A percentile compares a stretch with the other conserved stretches of the same genome.
Evolutionary conservation across 2,888 invertebrate species (phyloP).

Genomic region (Pilophorus perplexus): DNA sequence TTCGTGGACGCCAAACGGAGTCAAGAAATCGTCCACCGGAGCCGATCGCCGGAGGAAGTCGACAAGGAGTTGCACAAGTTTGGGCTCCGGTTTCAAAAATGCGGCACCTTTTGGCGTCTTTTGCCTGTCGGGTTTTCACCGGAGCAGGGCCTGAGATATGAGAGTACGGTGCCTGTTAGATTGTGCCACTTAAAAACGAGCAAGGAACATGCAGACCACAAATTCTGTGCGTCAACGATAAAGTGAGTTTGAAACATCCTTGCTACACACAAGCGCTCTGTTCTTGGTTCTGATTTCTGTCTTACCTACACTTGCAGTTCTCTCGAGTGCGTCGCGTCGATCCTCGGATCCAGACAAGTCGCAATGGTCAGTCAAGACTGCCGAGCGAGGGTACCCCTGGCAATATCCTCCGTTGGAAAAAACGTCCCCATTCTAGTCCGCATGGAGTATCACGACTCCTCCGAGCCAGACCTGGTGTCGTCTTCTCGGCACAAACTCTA

Average conservation of each 20-base stretch:
- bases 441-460: constrained; percentile 49
- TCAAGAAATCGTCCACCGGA: constrained; percentile 45
- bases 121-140: constrained; percentile 48
- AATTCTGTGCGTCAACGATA: constrained; percentile 48
- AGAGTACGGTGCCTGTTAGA: constrained; percentile 51
- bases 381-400: constrained; percentile 52
- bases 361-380: constrained; percentile 50
- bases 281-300: too few species aligned
- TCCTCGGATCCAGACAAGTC: constrained; percentile 13
- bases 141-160: constrained; percentile 49
- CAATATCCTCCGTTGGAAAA: constrained; percentile 52
- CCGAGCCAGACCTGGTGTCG: constrained; percentile 51
- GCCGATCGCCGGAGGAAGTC: constrained; percentile 47
- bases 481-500: constrained; percentile 50
- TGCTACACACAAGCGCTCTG: too few species aligned
- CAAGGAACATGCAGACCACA: constrained; percentile 49
- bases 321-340: constrained; percentile 20
- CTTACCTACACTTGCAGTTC: constrained; percentile 10
- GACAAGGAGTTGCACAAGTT: constrained; percentile 43
- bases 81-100: constrained; percentile 47
- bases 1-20: constrained; percentile 49
- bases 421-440: constrained; percentile 52
- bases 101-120: constrained; percentile 48
- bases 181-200: constrained; percentile 43
- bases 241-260: constrained; percentile 25